Conservation (phyloP, 1,140 invertebrate species). For the Meloidogyne exigua region DNA sequence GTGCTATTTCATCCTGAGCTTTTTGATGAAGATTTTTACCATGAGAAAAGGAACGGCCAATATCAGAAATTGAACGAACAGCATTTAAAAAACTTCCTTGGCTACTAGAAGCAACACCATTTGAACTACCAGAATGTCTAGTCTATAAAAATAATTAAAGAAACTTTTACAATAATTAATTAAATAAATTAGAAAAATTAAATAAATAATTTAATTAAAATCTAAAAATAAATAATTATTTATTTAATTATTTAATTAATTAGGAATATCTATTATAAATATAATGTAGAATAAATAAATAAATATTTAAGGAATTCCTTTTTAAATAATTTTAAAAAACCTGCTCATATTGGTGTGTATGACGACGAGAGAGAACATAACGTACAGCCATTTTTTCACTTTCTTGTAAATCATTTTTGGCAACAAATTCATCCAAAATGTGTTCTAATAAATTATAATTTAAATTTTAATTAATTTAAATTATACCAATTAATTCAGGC, state of each 20-base stretch:
- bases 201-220: no score
- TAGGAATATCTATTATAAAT: no score
- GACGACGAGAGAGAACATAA: conserved; percentile 82
- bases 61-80: conserved; percentile 91
- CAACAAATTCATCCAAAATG: conserved; percentile 85
- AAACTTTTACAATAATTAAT: no score
- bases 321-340: conserved; percentile 56
- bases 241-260: no score
- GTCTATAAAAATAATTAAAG: conserved; percentile 20
- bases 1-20: conserved; percentile 30
- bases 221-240: no score
- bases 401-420: conserved; percentile 74
- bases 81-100: conserved; percentile 82
- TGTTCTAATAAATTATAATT: conserved; percentile 70
- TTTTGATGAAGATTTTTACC: conserved; percentile 75
- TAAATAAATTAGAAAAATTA: no score
- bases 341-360: conserved; percentile 87
- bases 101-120: conserved; percentile 64
- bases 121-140: conserved; percentile 65
- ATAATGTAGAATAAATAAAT: no score
- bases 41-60: conserved; percentile 89
- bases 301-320: no score
- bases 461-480: neutral
- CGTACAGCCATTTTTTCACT: conserved; percentile 78
- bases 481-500: conserved; percentile 52